Evolutionary conservation across 2,113 vertebrate species (phyloP), one percentile per base, ranked within the genome.

Genomic region (Peromyscus leucopus): DNA sequence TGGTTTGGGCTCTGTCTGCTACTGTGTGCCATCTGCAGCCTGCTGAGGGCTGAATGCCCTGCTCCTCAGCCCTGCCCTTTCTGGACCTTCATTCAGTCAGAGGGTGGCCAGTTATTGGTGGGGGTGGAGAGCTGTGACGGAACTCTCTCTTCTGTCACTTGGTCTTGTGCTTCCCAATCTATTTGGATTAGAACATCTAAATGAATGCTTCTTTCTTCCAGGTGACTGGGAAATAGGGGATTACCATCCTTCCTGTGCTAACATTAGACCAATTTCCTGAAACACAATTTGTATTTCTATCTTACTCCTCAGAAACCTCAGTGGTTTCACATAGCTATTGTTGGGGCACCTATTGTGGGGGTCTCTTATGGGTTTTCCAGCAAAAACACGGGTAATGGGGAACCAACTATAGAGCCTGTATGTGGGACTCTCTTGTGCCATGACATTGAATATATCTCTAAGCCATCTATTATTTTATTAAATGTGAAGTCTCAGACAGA

Each of bases 1-100:
- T 63, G 98, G 98, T 98, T 98, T 98, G 97, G 94, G 71, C 91
- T 88, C 0, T 0, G 95, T 97, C 98, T 95, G 97, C 96, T 93
- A 1, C 97, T 0, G 13, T 95, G 71, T 87, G 97, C 36, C 63
- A 31, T 85, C 69, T 42, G 17, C 91, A 97, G 94, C 82, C 96
- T n/a, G 36, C 31, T 1, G 0, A 69, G 0, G 82, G n/a, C 93
- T 92, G 67, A 28, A 36, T 63, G 2, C 42, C 39, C 69, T 46
- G 55, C n/a, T 28, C 57, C 33, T 24, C 1, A 93, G 36, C 15
- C 71, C 85, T 55, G 1, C 57, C 96, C 96, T 83, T 82, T 79
- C 90, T 2, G 9, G 57, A 96, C 74, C 93, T 95, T 80, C 93
- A 42, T 39, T 89, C 9, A 26, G 90, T 48, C 74, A 59, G 39